Base-by-base conservation (phyloP, 2,888 invertebrate genomes). In the Metallyticus violacea region DNA sequence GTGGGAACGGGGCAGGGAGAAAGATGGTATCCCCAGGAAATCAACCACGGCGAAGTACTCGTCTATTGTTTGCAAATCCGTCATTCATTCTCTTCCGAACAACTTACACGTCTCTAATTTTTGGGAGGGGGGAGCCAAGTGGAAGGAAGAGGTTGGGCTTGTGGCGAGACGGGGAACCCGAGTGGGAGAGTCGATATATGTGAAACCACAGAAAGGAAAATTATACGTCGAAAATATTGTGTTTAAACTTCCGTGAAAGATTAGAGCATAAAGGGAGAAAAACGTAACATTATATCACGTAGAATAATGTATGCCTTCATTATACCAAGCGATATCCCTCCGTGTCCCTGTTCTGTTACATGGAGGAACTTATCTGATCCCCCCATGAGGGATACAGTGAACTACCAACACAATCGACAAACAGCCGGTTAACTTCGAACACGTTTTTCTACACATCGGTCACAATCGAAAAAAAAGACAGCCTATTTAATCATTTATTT, bases 31-130 rank as follows among this genome's bases (percentile, higher is more conserved):
- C 40, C 40, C 40, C 85, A 7, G 30, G 30, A 29, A 26, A 25
- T 25, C 29, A 15, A 15, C 78, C 22, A 7, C 30, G 26, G n/a
- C 25, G 7, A 28, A 78, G 77, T 25, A n/a, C 82, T 40, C 40
- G 25, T 28, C 86, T 40, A 86, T 86, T 86, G 86, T 86, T 86
- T 83, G 83, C 86, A 86, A 86, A 86, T 86, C 86, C 86, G 26
- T 86, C 86, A 81, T n/a, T 77, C 62, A 81, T 81, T 81, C 81
- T 62, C 40, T 62, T 62, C 22, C 15, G 40, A 62, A 15, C 40
- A 62, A 22, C 40, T 62, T 62, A 62, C 40, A 62, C 40, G 15
- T 62, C 40, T 62, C 40, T 62, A 62, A 62, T 62, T 62, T 62
- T 62, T 62, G 40, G 40, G 40, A 62, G 40, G 40, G n/a, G n/a